Evolutionary conservation across 2,113 vertebrate genomes (phyloP).

Genomic region (Falco punctatus): DNA sequence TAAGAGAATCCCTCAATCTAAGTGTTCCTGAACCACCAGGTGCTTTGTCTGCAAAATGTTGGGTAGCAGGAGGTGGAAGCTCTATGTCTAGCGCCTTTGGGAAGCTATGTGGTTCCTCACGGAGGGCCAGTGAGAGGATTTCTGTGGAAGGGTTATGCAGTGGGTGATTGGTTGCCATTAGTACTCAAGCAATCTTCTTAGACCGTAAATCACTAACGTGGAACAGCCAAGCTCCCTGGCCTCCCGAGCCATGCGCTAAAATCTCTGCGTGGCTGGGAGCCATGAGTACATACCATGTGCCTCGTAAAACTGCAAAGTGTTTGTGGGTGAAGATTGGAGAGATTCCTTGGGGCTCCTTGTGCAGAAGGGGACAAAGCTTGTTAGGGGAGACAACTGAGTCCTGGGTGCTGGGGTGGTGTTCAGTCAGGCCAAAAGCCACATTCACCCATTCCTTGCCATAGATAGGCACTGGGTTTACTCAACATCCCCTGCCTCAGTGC

Average conservation of each 20-base stretch:
- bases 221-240: background rate
- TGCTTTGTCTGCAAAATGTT: background rate
- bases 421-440: fast-evolving
- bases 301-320: background rate
- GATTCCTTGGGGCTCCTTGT: background rate
- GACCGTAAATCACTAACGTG: background rate
- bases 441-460: fast-evolving
- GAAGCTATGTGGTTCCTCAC: background rate
- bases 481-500: background rate
- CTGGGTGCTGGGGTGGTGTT: background rate
- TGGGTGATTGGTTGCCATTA: background rate
- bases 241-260: background rate
- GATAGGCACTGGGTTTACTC: background rate
- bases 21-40: background rate
- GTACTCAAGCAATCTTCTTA: background rate
- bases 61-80: background rate
- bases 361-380: background rate
- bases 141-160: background rate
- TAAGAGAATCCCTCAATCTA: background rate
- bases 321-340: background rate
- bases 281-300: background rate
- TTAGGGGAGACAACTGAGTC: background rate
- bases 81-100: background rate
- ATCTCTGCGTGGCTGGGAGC: background rate
- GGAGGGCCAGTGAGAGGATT: background rate